Evolutionary conservation across 2,113 vertebrate genomes (phyloP).

Genomic region (Columbina picui): DNA sequence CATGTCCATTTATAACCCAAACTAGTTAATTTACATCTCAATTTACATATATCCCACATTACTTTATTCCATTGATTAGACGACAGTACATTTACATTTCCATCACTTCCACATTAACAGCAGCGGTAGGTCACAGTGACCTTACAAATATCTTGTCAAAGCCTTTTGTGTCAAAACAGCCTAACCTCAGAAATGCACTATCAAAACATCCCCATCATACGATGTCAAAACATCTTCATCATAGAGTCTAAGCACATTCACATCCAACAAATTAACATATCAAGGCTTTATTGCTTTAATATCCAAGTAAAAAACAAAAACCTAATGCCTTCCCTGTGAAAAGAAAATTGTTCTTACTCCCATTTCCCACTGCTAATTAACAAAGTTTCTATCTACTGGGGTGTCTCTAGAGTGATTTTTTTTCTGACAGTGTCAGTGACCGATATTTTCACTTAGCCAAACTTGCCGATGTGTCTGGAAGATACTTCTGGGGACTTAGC

Average conservation of each 20-base stretch:
- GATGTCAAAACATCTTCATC: constrained; percentile 58
- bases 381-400: not conserved
- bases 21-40: constrained; percentile 30
- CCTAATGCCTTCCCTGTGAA: not conserved
- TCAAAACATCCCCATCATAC: constrained; percentile 59
- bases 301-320: constrained; percentile 42
- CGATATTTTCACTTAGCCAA: not conserved
- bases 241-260: not conserved
- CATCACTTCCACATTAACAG: constrained; percentile 15
- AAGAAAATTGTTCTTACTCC: constrained; percentile 58
- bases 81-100: constrained; percentile 46
- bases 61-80: constrained; percentile 58
- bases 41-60: constrained; percentile 43
- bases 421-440: not conserved
- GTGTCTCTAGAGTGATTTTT: not conserved
- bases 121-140: constrained; percentile 48
- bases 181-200: constrained; percentile 29
- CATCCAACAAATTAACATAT: constrained; percentile 55
- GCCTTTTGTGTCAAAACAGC: constrained; percentile 68
- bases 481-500: not conserved
- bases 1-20: not conserved
- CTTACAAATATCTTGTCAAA: constrained; percentile 58
- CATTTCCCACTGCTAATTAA: constrained; percentile 52
- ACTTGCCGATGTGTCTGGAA: not conserved
- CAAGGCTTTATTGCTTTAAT: constrained; percentile 52